phyloP scores from a whole-genome alignment of 1,140 invertebrate genomes.

The Ditylenchus dipsaci region DNA sequence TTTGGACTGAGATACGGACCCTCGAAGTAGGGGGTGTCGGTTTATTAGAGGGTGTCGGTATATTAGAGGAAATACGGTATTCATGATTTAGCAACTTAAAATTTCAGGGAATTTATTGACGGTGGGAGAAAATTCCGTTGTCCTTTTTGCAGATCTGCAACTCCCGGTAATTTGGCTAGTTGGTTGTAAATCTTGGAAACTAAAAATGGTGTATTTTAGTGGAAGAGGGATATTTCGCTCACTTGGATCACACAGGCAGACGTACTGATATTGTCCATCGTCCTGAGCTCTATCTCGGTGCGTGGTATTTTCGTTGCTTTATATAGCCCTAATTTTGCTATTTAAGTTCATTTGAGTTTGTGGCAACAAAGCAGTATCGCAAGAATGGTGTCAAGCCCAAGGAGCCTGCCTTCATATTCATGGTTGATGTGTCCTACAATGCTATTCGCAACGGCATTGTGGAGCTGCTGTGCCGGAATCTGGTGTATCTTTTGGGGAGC shows the following conservation, averaged over 20 bases:
- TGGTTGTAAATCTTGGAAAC: constrained; percentile 63
- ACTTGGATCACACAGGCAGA: constrained; percentile 89
- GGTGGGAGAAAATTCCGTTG: constrained; percentile 91
- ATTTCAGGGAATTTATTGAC: constrained; percentile 96
- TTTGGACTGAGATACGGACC: too few species aligned
- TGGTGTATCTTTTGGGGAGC: constrained; percentile 69
- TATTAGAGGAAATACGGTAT: too few species aligned
- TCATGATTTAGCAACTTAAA: too few species aligned
- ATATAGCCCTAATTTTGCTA: too few species aligned
- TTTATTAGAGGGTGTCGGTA: too few species aligned
- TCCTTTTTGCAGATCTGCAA: constrained; percentile 86
- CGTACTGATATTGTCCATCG: constrained; percentile 86
- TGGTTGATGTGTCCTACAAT: constrained; percentile 96
- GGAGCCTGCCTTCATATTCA: constrained; percentile 87
- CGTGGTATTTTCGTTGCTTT: neutral
- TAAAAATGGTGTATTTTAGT: too few species aligned
- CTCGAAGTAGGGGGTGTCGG: too few species aligned
- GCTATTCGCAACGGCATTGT: constrained; percentile 86
- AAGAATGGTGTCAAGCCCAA: constrained; percentile 84
- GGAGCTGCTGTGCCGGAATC: constrained; percentile 76
- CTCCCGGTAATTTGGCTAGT: constrained; percentile 67
- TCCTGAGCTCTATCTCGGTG: constrained; percentile 87
- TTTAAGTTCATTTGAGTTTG: constrained; percentile 92
- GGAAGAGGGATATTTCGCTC: constrained; percentile 98
- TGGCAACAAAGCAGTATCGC: constrained; percentile 95